These are phyloP conservation scores for Apodemus agrarius DNA, from an alignment of 2,797 vertebrate species.

Conservation along the genomic window DNA sequence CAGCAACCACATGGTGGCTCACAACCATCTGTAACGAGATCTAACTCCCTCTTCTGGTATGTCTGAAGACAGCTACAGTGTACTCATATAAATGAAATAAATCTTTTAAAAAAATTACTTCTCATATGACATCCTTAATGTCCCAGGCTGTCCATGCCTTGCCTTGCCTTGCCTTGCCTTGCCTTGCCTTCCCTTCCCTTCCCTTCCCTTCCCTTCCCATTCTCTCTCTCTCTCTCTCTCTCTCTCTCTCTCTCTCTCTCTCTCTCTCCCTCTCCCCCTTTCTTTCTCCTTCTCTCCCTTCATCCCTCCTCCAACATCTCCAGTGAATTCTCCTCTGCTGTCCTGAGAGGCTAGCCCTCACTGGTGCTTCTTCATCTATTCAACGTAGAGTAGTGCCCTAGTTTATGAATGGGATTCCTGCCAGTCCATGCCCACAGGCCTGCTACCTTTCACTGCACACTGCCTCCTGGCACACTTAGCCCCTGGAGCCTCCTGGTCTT, in stretches of 20 bases:
- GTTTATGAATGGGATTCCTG: background rate
- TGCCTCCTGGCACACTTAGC: background rate
- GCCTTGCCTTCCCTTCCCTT: too few relatives aligned
- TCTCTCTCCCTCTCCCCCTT: background rate
- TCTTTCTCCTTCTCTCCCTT: background rate
- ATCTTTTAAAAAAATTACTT: too few relatives aligned
- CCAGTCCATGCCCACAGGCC: background rate
- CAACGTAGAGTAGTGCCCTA: too few relatives aligned
- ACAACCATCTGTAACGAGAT: too few relatives aligned
- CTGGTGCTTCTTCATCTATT: background rate
- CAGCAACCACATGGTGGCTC: too few relatives aligned
- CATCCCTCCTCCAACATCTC: background rate
- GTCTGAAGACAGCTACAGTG: too few relatives aligned
- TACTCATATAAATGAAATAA: too few relatives aligned
- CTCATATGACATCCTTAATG: background rate
- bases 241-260: too few relatives aligned
- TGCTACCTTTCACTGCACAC: background rate
- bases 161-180: too few relatives aligned
- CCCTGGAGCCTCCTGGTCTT: background rate
- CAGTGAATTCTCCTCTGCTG: background rate
- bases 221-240: too few relatives aligned
- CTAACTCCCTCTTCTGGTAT: too few relatives aligned
- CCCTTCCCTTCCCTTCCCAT: too few relatives aligned
- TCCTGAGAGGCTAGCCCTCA: background rate
- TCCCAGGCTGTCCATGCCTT: background rate